phyloP scores from a whole-genome alignment of 2,113 vertebrate genomes.

The Myiopsitta monachus region DNA sequence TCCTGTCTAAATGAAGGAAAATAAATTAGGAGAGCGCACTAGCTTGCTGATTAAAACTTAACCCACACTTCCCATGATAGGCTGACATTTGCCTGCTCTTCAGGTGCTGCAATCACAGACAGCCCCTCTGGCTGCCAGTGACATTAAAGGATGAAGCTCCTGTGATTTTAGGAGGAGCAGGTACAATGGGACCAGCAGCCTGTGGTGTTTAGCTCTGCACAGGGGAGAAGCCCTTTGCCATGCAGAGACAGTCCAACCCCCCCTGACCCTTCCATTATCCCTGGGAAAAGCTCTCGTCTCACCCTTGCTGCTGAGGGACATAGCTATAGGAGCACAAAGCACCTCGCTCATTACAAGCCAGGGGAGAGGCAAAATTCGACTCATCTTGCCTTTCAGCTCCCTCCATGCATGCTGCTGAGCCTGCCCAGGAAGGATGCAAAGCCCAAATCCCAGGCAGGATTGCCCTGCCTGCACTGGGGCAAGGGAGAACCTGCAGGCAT shows the following conservation, averaged over 20 bases:
- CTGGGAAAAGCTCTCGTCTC: background rate
- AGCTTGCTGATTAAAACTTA: slow-evolving; percentile 25
- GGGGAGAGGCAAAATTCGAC: background rate
- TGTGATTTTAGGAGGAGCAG: background rate
- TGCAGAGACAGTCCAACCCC: background rate
- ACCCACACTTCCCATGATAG: background rate
- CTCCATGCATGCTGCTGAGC: accelerated
- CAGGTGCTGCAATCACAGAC: background rate
- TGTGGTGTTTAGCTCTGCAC: accelerated
- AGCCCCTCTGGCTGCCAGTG: background rate
- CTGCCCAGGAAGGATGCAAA: background rate
- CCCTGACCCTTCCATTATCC: background rate
- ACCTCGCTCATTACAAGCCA: background rate
- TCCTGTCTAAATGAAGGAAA: slow-evolving; percentile 8
- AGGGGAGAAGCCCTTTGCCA: background rate
- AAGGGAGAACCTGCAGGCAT: background rate
- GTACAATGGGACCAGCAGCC: accelerated
- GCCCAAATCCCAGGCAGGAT: background rate
- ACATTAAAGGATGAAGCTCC: background rate
- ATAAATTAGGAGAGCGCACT: background rate
- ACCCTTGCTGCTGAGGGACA: accelerated
- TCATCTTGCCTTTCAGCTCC: background rate
- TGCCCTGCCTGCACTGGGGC: background rate
- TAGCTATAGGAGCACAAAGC: background rate
- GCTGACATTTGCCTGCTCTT: slow-evolving; percentile 30